Percentiles rank a stretch among this genome's conserved stretches.
Evolutionary conservation across 2,797 vertebrate species (phyloP).

Genomic region (Arctocebus calabarensis): DNA sequence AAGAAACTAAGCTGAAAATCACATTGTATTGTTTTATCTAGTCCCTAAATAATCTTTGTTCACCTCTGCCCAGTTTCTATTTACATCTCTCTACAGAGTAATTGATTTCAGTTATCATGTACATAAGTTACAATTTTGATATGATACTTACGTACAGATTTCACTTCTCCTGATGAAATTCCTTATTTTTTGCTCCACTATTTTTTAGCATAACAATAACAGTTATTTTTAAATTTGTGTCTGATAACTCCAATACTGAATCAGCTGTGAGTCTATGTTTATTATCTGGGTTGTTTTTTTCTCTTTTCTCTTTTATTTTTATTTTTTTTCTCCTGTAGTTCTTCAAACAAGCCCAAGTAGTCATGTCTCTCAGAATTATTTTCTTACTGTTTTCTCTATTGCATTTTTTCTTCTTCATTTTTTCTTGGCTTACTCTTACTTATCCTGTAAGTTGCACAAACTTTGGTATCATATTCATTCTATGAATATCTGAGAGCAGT

Average conservation of each 20-base stretch:
- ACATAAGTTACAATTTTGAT: slow-evolving; percentile 3
- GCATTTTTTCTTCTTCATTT: neutral
- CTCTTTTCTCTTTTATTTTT: neutral
- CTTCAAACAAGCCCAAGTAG: neutral
- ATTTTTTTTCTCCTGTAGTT: neutral
- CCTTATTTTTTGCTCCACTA: neutral
- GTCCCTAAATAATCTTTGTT: neutral
- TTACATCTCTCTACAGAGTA: neutral
- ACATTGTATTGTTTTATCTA: neutral
- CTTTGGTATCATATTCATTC: neutral
- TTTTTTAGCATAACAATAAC: neutral
- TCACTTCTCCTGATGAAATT: neutral
- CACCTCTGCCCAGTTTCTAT: neutral
- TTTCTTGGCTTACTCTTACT: neutral
- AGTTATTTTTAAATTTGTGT: neutral
- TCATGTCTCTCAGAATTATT: neutral
- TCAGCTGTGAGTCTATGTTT: neutral
- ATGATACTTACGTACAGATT: neutral
- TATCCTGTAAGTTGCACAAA: neutral
- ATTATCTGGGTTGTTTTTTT: neutral
- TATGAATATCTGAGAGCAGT: neutral
- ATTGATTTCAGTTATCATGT: neutral
- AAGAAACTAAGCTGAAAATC: neutral
- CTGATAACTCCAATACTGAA: neutral
- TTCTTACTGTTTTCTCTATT: neutral